Evolutionary conservation across 2,888 invertebrate genomes (phyloP).

Genomic region (Drosophila sordidula): DNA sequence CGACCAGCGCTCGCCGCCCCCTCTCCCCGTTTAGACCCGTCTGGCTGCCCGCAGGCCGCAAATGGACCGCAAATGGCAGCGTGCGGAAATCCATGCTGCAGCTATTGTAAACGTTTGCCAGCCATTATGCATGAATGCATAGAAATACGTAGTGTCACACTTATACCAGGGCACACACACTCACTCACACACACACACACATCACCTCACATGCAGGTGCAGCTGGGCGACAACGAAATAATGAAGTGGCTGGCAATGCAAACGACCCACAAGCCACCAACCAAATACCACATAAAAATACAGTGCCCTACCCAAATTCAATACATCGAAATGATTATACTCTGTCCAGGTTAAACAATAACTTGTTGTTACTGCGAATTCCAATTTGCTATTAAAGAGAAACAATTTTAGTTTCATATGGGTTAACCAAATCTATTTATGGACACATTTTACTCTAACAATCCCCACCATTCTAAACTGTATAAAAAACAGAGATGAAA

Average conservation of each 20-base stretch:
- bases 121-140: constrained; percentile 78
- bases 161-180: constrained; percentile 4
- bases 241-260: constrained; percentile 65
- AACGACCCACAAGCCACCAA: constrained; percentile 41
- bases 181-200: constrained; percentile 1
- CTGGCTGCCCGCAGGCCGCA: constrained; percentile 45
- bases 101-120: constrained; percentile 79
- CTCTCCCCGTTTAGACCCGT: neutral
- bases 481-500: neutral
- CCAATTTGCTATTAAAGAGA: neutral
- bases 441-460: too few species aligned
- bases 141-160: constrained; percentile 64
- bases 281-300: constrained; percentile 40
- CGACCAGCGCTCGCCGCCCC: constrained; percentile 33
- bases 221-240: constrained; percentile 58
- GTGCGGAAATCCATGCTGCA: constrained; percentile 78
- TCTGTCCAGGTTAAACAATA: constrained; percentile 8
- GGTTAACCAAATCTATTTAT: too few species aligned
- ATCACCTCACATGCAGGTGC: constrained; percentile 43
- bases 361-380: neutral
- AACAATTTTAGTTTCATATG: neutral
- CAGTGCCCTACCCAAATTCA: constrained; percentile 14
- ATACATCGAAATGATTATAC: constrained; percentile 23
- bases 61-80: constrained; percentile 77
- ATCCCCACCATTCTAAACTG: too few species aligned